A percentile compares a stretch with the other conserved stretches of the same genome.
Evolutionary conservation across 1,140 invertebrate genomes (phyloP).

Genomic region (Sitodiplosis mosellana): DNA sequence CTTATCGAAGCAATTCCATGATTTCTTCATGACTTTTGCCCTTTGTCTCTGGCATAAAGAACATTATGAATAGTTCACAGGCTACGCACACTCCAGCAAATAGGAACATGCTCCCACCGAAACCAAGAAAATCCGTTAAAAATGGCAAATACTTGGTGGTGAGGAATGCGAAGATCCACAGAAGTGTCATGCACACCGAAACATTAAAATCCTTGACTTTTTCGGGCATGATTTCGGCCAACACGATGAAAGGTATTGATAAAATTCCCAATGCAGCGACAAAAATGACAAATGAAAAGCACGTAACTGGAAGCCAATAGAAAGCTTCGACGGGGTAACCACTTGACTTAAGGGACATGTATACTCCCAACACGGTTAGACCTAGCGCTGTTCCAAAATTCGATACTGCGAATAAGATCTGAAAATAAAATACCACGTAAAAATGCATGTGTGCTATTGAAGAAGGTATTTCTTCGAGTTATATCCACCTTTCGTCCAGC

Average conservation of each 20-base stretch:
- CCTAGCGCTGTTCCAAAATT: neutral
- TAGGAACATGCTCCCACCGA: conserved; percentile 16
- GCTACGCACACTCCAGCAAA: conserved; percentile 13
- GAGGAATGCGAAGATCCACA: conserved; percentile 14
- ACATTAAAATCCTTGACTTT: conserved; percentile 15
- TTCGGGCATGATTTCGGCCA: conserved; percentile 18
- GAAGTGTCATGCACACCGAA: conserved; percentile 13
- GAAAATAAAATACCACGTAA: neutral
- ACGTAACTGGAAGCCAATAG: conserved; percentile 15
- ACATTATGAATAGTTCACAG: neutral
- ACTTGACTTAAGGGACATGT: neutral
- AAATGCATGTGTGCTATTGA: conserved; percentile 5
- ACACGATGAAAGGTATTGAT: conserved; percentile 17
- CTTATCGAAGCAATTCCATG: conserved; percentile 16
- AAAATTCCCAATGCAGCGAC: conserved; percentile 15
- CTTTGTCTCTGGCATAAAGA: conserved; percentile 61
- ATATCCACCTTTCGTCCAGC: too few relatives aligned
- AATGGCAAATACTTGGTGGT: conserved; percentile 8
- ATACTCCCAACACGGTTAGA: neutral
- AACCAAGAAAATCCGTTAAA: conserved; percentile 9
- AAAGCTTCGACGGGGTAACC: conserved; percentile 7
- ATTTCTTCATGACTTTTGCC: conserved; percentile 57
- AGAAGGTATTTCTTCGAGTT: conserved; percentile 17
- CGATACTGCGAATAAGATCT: neutral
- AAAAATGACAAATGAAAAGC: conserved; percentile 20